Conservation (phyloP, 2,888 invertebrate genomes). For the Scaptodrosophila latifasciaeformis region DNA sequence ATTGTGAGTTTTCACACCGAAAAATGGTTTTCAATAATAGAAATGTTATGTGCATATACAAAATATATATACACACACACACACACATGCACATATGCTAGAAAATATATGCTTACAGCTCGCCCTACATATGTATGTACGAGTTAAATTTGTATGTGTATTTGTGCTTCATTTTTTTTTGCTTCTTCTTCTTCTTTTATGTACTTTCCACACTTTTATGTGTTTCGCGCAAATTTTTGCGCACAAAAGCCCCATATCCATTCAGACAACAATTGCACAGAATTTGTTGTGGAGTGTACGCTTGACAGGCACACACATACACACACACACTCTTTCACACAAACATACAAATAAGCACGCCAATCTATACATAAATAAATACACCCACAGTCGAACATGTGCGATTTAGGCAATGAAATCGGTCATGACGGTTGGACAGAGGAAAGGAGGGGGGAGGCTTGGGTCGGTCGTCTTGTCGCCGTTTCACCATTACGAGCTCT, state of each 20-base stretch:
- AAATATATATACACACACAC: not conserved
- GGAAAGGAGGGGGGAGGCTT: not conserved
- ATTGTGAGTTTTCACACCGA: constrained; percentile 23
- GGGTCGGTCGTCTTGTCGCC: not conserved
- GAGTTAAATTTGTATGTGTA: constrained; percentile 2
- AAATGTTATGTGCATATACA: too few relatives aligned
- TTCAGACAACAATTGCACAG: constrained; percentile 32
- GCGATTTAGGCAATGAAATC: constrained; percentile 55
- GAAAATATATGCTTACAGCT: too few relatives aligned
- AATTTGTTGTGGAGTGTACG: constrained; percentile 48
- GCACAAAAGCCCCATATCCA: too few relatives aligned
- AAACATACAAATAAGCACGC: constrained; percentile 11
- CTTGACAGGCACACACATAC: constrained; percentile 37
- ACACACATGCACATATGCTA: not conserved
- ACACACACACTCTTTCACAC: constrained; percentile 36
- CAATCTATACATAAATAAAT: constrained; percentile 6
- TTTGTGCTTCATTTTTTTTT: too few relatives aligned
- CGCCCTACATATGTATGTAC: not conserved
- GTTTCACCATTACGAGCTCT: constrained; percentile 25
- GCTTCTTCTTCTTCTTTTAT: too few relatives aligned
- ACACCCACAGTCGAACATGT: constrained; percentile 32
- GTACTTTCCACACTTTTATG: too few relatives aligned
- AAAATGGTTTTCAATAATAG: constrained; percentile 46
- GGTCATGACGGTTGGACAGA: constrained; percentile 32
- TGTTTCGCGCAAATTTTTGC: too few relatives aligned